Base-by-base conservation (phyloP, 2,113 vertebrate species). In the Pantherophis guttatus region DNA sequence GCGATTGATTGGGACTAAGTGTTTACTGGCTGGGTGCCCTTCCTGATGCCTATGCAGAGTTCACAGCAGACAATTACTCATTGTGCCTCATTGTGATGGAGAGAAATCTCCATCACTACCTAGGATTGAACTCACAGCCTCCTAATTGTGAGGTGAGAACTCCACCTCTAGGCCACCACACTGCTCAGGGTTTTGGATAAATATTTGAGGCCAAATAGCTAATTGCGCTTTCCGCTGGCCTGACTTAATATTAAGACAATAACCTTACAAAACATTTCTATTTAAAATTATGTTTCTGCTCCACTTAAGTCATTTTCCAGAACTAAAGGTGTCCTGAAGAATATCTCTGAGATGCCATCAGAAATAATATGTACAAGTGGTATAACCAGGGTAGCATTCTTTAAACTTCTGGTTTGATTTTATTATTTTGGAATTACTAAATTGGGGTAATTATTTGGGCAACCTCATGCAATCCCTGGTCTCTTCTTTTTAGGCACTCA, bases 401-500 rank as follows among this genome's bases (percentile, higher is more conserved):
- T 44, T 81, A 39, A 15, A 24, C 13, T 33, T 58, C 26, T 44
- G 52, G 39, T 62, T 87, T 87, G 55, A 21, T 24, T 26, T 86
- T 87, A 26, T 10, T 92, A 23, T 59, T 87, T 70, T 88, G 10
- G n/a, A 70, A 62, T 88, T 92, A 53, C 21, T 52, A 39, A 70
- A 70, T 33, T 52, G 9, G 12, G 62, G 24, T 8, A 92, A 57
- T 87, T 88, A 29, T 94, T 96, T 93, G 39, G 95, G 5, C 75
- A 90, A 39, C 44, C 75, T 1, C 13, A 92, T 94, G 3, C 62
- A 91, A 29, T 39, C 62, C 0, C 11, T 91, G 94, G 81, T 95
- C 44, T 1, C 29, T 58, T 93, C 50, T 5, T 96, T 94, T 88
- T 95, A 99, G 99, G 98, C 99, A 0, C 98, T 99, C 86, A 99